Percentiles rank a stretch among this genome's conserved stretches.
Evolutionary conservation across 2,797 vertebrate genomes (phyloP).

Genomic region (Cossypha dichroa): DNA sequence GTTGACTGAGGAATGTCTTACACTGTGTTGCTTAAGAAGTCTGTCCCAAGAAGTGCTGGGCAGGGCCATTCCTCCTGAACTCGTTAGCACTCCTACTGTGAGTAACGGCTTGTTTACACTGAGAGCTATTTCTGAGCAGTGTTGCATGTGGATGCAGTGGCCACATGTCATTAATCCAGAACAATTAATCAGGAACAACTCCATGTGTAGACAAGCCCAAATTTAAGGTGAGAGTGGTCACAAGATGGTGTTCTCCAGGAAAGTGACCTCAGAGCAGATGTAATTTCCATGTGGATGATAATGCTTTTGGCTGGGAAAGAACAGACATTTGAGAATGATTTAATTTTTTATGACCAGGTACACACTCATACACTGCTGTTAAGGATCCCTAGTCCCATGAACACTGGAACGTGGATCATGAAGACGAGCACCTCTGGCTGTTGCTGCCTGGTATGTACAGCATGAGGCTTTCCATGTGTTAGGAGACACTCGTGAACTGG

Average conservation of each 20-base stretch:
- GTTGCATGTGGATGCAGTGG: background rate
- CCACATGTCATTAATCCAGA: slow-evolving; percentile 32
- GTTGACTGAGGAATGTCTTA: background rate
- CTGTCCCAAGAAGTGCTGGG: background rate
- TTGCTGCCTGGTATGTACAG: background rate
- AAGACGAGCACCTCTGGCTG: accelerated
- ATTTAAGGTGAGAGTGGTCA: slow-evolving; percentile 37
- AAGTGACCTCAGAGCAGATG: background rate
- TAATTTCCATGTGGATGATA: background rate
- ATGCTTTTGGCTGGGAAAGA: background rate
- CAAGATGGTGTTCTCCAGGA: background rate
- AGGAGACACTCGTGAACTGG: background rate
- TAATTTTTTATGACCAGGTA: slow-evolving; percentile 21
- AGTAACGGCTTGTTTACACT: background rate
- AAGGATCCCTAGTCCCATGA: background rate
- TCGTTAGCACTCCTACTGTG: background rate
- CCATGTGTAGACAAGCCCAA: slow-evolving; percentile 14
- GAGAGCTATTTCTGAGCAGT: slow-evolving; percentile 6
- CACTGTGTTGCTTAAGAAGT: background rate
- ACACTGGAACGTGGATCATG: background rate
- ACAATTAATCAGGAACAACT: slow-evolving; percentile 33
- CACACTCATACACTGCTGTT: background rate
- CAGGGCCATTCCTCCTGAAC: background rate
- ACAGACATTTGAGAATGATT: background rate
- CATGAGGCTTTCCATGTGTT: background rate